Evolutionary conservation across 2,113 vertebrate genomes (phyloP).

Genomic region (Poicephalus gulielmi): DNA sequence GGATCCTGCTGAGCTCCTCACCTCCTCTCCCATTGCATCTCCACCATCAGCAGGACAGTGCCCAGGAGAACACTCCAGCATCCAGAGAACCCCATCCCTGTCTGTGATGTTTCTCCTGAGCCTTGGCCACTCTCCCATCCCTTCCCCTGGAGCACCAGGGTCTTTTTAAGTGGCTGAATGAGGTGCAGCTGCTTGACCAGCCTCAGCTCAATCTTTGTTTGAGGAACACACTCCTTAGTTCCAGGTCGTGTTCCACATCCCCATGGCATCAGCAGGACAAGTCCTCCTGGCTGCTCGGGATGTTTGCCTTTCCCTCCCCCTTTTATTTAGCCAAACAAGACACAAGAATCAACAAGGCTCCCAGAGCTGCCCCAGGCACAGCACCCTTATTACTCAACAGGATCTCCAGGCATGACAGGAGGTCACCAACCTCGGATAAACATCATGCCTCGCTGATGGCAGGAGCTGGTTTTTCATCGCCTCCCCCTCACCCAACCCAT

Average conservation of each 20-base stretch:
- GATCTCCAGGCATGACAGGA: neutral
- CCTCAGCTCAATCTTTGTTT: neutral
- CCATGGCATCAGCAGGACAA: neutral
- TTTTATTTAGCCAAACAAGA: neutral
- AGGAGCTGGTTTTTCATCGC: neutral
- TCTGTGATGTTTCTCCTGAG: neutral
- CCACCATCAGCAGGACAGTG: rapidly evolving
- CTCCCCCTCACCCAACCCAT: neutral
- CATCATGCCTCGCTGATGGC: neutral
- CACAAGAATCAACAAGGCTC: neutral
- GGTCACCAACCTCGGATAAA: neutral
- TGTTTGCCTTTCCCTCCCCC: constrained; percentile 7
- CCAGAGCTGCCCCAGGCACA: neutral
- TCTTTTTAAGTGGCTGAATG: neutral
- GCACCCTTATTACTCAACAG: neutral
- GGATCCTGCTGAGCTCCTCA: neutral
- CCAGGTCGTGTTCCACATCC: constrained; percentile 4
- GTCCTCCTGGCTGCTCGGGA: neutral
- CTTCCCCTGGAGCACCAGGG: neutral
- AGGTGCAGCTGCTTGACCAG: constrained; percentile 18
- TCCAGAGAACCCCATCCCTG: neutral
- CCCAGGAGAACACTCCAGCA: rapidly evolving
- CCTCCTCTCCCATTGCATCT: neutral
- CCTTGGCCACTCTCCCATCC: neutral
- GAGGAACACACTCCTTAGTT: neutral